Conservation (phyloP, 2,888 invertebrate species). For the Agapostemon virescens region DNA sequence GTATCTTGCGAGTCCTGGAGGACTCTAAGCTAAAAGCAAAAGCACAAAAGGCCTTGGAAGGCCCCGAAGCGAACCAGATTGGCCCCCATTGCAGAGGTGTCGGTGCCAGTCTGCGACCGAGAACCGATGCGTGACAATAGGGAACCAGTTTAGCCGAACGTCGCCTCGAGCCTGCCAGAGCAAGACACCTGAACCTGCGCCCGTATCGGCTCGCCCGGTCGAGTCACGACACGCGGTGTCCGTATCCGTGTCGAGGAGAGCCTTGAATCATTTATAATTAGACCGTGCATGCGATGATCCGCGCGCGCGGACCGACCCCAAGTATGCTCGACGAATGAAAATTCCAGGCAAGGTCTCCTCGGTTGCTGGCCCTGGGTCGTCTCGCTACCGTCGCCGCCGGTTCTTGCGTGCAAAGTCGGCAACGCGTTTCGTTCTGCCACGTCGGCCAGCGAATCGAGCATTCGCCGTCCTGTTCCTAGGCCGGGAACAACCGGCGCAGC, state of each 20-base stretch:
- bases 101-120: background rate
- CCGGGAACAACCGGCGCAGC: constrained; percentile 57
- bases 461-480: constrained; percentile 37
- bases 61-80: background rate
- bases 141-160: background rate
- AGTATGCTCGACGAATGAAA: constrained; percentile 40
- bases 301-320: constrained; percentile 2
- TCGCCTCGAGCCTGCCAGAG: background rate
- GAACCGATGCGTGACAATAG: constrained; percentile 12
- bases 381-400: constrained; percentile 27
- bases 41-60: too few relatives aligned
- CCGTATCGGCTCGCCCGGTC: background rate
- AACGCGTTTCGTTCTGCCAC: background rate
- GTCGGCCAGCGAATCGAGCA: constrained; percentile 46
- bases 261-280: constrained; percentile 52
- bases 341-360: constrained; percentile 59
- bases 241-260: constrained; percentile 31
- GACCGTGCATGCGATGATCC: constrained; percentile 40
- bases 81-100: background rate
- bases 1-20: too few relatives aligned
- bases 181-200: constrained; percentile 1
- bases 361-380: constrained; percentile 14
- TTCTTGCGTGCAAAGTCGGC: background rate
- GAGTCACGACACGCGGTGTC: constrained; percentile 36
- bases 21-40: background rate